Evolutionary conservation across 2,888 invertebrate species (phyloP).

Genomic region (Orchestes rusci): DNA sequence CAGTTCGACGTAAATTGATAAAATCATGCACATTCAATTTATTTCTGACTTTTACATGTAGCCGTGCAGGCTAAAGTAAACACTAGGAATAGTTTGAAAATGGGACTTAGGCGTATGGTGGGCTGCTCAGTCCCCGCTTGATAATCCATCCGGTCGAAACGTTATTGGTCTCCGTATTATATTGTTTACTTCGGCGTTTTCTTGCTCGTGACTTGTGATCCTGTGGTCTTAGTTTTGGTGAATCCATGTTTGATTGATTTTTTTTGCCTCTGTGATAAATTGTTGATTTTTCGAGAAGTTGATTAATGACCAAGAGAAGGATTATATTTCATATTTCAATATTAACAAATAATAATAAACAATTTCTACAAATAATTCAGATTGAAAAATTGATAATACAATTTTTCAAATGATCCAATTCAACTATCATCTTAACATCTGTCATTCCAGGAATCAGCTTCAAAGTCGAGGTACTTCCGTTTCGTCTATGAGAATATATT

Average conservation of each 20-base stretch:
- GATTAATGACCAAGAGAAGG: no score
- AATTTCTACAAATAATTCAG: background rate
- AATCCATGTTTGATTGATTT: conserved; percentile 4
- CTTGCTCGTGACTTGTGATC: conserved; percentile 1
- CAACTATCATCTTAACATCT: no score
- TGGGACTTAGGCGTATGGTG: conserved; percentile 20
- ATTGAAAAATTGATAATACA: no score
- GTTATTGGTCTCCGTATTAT: conserved; percentile 13
- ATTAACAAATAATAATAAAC: no score
- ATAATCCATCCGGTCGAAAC: conserved; percentile 20
- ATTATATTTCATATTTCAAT: no score
- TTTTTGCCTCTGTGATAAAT: background rate
- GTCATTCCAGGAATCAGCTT: no score
- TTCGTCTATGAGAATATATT: no score
- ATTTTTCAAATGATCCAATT: no score
- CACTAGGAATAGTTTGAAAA: conserved; percentile 24
- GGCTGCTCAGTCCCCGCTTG: conserved; percentile 21
- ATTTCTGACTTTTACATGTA: conserved; percentile 28
- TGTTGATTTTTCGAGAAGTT: no score
- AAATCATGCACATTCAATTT: conserved; percentile 27
- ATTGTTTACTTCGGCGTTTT: conserved; percentile 7
- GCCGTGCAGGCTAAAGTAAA: conserved; percentile 18
- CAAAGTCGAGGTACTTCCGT: no score
- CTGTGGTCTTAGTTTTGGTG: no score
- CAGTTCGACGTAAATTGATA: conserved; percentile 28